phyloP scores from a whole-genome alignment of 2,113 vertebrate genomes.

The Eclectus roratus region DNA sequence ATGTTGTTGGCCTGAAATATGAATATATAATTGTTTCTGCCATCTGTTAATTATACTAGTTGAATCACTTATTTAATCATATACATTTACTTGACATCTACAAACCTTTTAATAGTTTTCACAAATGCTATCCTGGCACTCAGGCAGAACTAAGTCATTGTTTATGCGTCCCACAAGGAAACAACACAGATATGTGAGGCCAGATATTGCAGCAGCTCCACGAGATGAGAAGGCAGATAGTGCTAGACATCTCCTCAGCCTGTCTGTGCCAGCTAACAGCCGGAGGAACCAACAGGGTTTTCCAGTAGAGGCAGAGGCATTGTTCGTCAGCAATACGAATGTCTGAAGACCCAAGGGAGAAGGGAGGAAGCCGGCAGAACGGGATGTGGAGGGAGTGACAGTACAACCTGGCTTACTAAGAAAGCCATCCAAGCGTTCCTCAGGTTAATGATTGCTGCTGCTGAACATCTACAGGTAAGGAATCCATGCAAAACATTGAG shows the following conservation, averaged over 20 bases:
- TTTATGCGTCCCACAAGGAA: constrained; percentile 13
- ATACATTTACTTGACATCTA: constrained; percentile 68
- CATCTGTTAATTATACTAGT: constrained; percentile 82
- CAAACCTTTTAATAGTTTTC: constrained; percentile 68
- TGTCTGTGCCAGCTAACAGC: not conserved
- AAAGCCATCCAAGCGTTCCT: not conserved
- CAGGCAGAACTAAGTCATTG: not conserved
- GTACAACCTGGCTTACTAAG: not conserved
- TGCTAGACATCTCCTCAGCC: not conserved
- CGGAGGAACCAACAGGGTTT: not conserved
- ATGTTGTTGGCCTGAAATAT: constrained; percentile 77
- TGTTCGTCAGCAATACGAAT: not conserved
- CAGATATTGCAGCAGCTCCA: not conserved
- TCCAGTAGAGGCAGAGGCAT: not conserved
- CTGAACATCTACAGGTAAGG: not conserved
- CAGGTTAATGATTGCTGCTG: not conserved
- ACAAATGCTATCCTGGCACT: constrained; percentile 28
- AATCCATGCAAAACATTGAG: not conserved
- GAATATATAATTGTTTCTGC: constrained; percentile 78
- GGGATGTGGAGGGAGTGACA: not conserved
- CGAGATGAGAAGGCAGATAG: not conserved
- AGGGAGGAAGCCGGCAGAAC: not conserved
- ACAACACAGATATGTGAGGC: not conserved
- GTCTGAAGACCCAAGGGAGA: not conserved
- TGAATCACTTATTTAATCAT: constrained; percentile 76